Evolutionary conservation across 2,113 vertebrate genomes (phyloP), one percentile per base, ranked within the genome.

Genomic region (Eptesicus fuscus): DNA sequence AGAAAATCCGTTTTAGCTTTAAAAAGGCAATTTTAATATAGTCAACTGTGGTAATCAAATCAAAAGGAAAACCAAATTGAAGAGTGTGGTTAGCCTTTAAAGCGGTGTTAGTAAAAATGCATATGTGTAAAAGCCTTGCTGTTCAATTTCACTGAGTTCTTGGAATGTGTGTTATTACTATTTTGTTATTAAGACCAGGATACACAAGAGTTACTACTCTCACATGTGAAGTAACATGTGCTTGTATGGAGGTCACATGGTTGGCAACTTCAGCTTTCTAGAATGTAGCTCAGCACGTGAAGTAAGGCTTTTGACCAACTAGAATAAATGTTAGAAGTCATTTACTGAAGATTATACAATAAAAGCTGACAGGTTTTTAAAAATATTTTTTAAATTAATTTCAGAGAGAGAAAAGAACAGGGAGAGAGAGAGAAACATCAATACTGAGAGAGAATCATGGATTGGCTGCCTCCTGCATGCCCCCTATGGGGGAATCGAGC

Each of bases 1-100:
- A 93, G 63, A 92, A 97, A 63, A 85, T 13, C 35, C 22, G 70
- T 83, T 84, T 95, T 5, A 83, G 44, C 37, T 88, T 93, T 42
- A 70, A 82, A 94, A 95, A 92, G 37, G 25, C 61, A 89, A 22
- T 70, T 93, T 92, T 90, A 86, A 25, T 71, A 10, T 76, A 82
- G 32, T 14, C 88, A 88, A 4, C 63, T 93, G 28, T 92, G 53
- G 42, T 97, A 84, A 88, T 53, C 30, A 69, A 40, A 85, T 84
- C 9, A 88, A n/a, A 96, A 93, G 17, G 30, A 71, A 79, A 84
- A 44, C 70, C 32, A 94, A 86, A 76, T 25, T 70, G 47, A 95
- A 65, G 7, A 91, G 2, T 61, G 35, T 80, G 76, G 47, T 53
- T 78, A 65, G 28, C 40, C 9, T 92, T 86, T 73, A 80, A 80